Percentiles rank a stretch among this genome's conserved stretches.
Evolutionary conservation across 2,888 invertebrate genomes (phyloP).

Genomic region (Spodoptera picta): DNA sequence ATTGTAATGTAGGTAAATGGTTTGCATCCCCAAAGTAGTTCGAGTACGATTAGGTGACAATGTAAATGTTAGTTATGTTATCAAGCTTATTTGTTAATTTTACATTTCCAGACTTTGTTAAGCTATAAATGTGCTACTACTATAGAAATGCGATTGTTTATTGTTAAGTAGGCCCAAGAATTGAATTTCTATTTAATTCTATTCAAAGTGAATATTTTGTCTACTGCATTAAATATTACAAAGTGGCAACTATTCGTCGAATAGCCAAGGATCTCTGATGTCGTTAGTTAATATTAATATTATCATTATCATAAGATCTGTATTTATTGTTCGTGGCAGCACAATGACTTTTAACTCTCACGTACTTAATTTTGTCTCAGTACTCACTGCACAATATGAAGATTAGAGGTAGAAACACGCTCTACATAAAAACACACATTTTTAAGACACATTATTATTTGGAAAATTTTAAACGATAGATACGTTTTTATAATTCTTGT

Average conservation of each 20-base stretch:
- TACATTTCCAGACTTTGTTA: no score
- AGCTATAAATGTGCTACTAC: no score
- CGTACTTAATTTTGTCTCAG: conserved; percentile 66
- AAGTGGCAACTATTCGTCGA: conserved; percentile 27
- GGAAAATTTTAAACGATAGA: neutral
- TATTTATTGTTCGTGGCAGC: conserved; percentile 73
- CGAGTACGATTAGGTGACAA: no score
- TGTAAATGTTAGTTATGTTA: no score
- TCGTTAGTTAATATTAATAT: conserved; percentile 44
- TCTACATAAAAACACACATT: conserved; percentile 19
- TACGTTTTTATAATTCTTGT: neutral
- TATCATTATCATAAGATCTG: conserved; percentile 68
- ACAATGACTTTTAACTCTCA: conserved; percentile 78
- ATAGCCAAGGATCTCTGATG: conserved; percentile 62
- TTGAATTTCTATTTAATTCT: no score
- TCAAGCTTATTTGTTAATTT: no score
- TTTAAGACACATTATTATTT: neutral
- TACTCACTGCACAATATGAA: conserved; percentile 43
- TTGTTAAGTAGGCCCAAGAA: no score
- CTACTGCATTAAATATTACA: no score
- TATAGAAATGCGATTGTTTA: no score
- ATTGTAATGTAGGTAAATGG: no score
- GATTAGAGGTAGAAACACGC: conserved; percentile 44
- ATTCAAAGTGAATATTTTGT: no score
- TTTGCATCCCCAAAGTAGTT: no score